Evolutionary conservation across 1,140 invertebrate species (phyloP), one percentile per base, ranked within the genome.

Genomic region (Papilio helenus): DNA sequence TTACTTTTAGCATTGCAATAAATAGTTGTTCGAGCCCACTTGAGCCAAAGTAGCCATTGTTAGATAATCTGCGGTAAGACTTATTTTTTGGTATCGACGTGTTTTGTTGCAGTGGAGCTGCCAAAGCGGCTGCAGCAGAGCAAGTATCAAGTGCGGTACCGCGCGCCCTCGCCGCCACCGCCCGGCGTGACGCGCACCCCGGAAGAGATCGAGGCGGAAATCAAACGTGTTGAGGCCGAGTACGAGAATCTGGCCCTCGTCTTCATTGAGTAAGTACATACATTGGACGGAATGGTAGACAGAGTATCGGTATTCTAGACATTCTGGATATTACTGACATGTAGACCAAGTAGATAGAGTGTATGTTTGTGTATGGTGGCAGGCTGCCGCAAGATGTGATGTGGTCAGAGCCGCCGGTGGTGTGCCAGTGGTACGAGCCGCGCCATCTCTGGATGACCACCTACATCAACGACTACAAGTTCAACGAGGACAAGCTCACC

Each of bases 381-480:
- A 97, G 97, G 34, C 92, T 98, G 23, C 97, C 97, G 0, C 96
- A 96, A 18, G 96, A 96, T 7, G 96, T 98, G 9, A 95, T 98
- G 79, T 98, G 97, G 97, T 96, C 98, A 49, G 98, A 98, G 85
- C 96, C 97, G 1, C 98, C 98, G 0, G 95, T 97, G 14, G 96
- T 97, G 4, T 97, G 97, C 18, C 96, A 97, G 79, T 98, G 97
- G 97, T 95, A 97, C 84, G 86, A 95, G 83, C 81, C 89, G 23
- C 80, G 87, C 82, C 85, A 92, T 82, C 86, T 95, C 76, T 98
- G 98, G 98, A 97, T 96, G 0, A 97, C 96, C 1, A 95, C 97
- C 77, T 96, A 97, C 85, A 95, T 98, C 1, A 97, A 98, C 81
- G 97, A 98, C 82, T 95, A 97, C 65, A 97, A 97, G 87, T 98